These are phyloP conservation scores for Punctoribates punctum DNA, from an alignment of 2,888 invertebrate genomes.

Conservation along the genomic window DNA sequence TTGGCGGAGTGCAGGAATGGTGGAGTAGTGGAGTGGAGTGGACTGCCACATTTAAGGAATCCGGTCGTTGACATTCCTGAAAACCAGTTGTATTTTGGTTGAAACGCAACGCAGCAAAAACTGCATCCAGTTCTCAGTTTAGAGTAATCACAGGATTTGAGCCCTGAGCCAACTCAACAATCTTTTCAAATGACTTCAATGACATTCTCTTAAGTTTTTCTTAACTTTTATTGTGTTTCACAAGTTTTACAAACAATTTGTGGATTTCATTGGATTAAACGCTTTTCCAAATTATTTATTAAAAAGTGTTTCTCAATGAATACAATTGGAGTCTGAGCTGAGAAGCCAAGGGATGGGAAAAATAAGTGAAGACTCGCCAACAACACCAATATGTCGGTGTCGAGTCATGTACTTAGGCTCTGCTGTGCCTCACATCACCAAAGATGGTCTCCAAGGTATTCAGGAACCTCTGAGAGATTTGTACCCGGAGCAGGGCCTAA, in stretches of 20 bases:
- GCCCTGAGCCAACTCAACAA: constrained; percentile 13
- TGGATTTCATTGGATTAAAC: constrained; percentile 13
- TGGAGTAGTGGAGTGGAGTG: too few species aligned
- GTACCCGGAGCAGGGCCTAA: constrained; percentile 82
- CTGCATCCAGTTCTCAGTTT: constrained; percentile 24
- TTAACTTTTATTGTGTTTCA: not conserved
- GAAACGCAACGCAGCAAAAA: constrained; percentile 22
- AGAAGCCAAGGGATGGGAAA: constrained; percentile 24
- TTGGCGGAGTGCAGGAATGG: too few species aligned
- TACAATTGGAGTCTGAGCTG: not conserved
- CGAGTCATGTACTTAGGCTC: constrained; percentile 94
- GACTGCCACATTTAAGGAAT: too few species aligned
- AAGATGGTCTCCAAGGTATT: constrained; percentile 93
- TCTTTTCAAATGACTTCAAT: not conserved
- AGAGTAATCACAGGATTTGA: not conserved
- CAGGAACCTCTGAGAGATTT: constrained; percentile 94
- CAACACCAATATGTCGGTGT: constrained; percentile 93
- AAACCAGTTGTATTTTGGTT: constrained; percentile 29
- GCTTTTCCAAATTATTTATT: not conserved
- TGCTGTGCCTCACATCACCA: constrained; percentile 92
- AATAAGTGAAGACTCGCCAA: constrained; percentile 55
- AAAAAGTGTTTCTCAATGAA: not conserved
- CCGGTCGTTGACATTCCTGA: constrained; percentile 28
- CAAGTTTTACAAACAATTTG: not conserved
- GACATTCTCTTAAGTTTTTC: not conserved